These are phyloP conservation scores for Ciconia maguari DNA, from an alignment of 2,113 vertebrate genomes.

Conservation along the genomic window DNA sequence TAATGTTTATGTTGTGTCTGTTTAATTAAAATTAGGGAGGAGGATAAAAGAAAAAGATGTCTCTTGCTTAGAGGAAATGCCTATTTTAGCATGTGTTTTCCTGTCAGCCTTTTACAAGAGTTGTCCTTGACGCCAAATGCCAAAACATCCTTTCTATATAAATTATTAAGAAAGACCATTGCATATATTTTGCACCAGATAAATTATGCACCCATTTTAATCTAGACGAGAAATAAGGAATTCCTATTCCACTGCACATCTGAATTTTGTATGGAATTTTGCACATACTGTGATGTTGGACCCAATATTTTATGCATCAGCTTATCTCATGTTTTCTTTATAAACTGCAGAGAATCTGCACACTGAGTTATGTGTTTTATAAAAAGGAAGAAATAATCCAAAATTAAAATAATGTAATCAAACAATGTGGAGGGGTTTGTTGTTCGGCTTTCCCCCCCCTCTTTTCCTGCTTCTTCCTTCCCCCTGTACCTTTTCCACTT, in stretches of 20 bases:
- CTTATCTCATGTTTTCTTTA: constrained; percentile 69
- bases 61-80: background rate
- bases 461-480: background rate
- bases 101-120: background rate
- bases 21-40: background rate
- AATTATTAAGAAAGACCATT: constrained; percentile 59
- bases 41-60: fast-evolving
- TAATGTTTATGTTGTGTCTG: background rate
- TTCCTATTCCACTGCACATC: constrained; percentile 20
- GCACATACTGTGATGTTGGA: constrained; percentile 34
- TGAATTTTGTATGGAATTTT: constrained; percentile 65
- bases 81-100: background rate
- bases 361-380: constrained; percentile 20
- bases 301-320: constrained; percentile 65
- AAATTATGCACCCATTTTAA: constrained; percentile 64
- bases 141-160: constrained; percentile 37
- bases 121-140: constrained; percentile 13
- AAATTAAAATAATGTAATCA: constrained; percentile 22
- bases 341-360: constrained; percentile 49
- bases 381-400: background rate
- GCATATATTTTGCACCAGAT: constrained; percentile 49
- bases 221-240: constrained; percentile 14
- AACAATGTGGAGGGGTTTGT: background rate
- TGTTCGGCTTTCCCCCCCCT: fast-evolving
- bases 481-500: background rate